These are phyloP conservation scores for Myrmecophaga tridactyla DNA, from an alignment of 2,113 vertebrate species.

Conservation along the genomic window DNA sequence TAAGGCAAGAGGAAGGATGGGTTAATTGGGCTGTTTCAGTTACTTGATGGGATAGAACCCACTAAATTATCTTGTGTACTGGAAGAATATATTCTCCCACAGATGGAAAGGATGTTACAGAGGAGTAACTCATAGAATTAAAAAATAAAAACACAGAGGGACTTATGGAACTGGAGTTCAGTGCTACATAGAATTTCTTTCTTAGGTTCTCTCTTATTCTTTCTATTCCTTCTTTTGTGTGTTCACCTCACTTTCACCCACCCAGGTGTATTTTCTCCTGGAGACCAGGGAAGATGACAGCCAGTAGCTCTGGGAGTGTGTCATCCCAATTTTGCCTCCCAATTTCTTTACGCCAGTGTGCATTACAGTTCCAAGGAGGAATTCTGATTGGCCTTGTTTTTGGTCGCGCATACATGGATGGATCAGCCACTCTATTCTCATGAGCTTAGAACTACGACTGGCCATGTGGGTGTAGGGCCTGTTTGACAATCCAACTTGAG, in stretches of 20 bases:
- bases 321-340: not conserved
- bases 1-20: not conserved
- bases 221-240: not conserved
- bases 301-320: not conserved
- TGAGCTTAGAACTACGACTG: not conserved
- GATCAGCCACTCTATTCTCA: too few relatives aligned
- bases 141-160: not conserved
- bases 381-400: not conserved
- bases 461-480: not conserved
- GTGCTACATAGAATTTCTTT: not conserved
- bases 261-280: not conserved
- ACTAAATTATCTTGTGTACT: not conserved
- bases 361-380: not conserved
- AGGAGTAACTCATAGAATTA: not conserved
- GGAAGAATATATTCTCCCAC: not conserved
- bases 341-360: not conserved
- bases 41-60: not conserved
- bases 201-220: not conserved
- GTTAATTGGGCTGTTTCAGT: not conserved
- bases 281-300: not conserved
- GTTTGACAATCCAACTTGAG: not conserved
- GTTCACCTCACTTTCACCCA: not conserved
- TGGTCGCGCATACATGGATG: not conserved
- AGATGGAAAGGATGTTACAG: not conserved
- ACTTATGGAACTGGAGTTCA: not conserved